These are phyloP conservation scores for Epsilonema sp. DNA, from an alignment of 2,888 invertebrate species.

Conservation along the genomic window DNA sequence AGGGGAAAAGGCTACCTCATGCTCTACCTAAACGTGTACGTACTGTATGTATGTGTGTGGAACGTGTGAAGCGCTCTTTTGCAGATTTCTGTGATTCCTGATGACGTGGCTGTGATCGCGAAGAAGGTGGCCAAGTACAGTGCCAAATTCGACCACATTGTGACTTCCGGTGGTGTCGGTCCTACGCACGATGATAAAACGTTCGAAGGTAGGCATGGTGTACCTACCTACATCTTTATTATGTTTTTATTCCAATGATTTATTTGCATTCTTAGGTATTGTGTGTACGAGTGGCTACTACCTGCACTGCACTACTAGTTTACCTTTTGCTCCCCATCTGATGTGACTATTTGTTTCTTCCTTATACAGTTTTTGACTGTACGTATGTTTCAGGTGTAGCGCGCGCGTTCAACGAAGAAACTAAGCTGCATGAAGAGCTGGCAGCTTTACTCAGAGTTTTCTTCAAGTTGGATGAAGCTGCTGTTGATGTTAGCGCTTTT, in stretches of 20 bases:
- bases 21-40: background rate
- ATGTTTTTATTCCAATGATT: too few relatives aligned
- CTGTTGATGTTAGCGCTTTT: too few relatives aligned
- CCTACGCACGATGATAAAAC: slow-evolving; percentile 59
- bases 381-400: slow-evolving; percentile 30
- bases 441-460: slow-evolving; percentile 29
- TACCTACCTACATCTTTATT: too few relatives aligned
- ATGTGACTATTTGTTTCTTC: too few relatives aligned
- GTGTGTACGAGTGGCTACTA: too few relatives aligned
- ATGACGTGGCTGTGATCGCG: slow-evolving; percentile 44
- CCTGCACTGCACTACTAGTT: too few relatives aligned
- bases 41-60: background rate
- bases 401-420: slow-evolving; percentile 32
- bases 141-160: slow-evolving; percentile 42
- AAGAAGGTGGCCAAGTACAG: slow-evolving; percentile 45
- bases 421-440: slow-evolving; percentile 31
- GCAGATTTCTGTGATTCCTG: slow-evolving; percentile 45
- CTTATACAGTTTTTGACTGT: too few relatives aligned
- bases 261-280: too few relatives aligned
- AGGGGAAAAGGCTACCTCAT: slow-evolving; percentile 3
- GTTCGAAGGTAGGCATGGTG: slow-evolving; percentile 48
- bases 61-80: slow-evolving; percentile 8
- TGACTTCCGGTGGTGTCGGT: slow-evolving; percentile 55
- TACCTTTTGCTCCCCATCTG: too few relatives aligned
- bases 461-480: too few relatives aligned